Evolutionary conservation across 1,140 invertebrate genomes (phyloP), one percentile per base, ranked within the genome.

Genomic region (Hypothenemus hampei): DNA sequence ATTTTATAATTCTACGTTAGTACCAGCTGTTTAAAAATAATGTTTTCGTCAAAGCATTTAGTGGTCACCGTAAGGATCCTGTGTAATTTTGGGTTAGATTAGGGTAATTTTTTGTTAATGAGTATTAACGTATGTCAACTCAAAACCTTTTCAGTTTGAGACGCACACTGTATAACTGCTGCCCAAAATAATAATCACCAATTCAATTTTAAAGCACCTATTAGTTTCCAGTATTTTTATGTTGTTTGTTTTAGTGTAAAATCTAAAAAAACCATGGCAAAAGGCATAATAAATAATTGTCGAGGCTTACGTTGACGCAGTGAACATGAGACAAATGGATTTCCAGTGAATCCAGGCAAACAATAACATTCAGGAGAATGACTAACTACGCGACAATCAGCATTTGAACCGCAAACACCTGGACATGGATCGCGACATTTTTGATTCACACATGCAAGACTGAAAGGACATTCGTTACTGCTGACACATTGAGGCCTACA

Each of bases 341-440:
- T 78, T 23, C 81, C 81, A 15, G 64, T 68, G 60, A 73, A 81
- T 41, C 78, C 79, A 45, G 70, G 60, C 15, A 73, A 69, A 63
- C 82, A 85, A 19, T 77, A 72, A 66, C 83, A 85, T 43, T 76
- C 78, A 26, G 80, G 75, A n/a, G 78, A 78, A 65, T 85, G 82
- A 63, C 81, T 84, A 26, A 81, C 74, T 8, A 84, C 81, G 29
- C 76, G 73, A 64, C 85, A 87, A 62, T 81, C 71, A 7, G 84
- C 81, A 67, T 80, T 80, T 8, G 70, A 62, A 13, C 80, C 83
- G 68, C 84, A 86, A 15, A 77, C 75, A 19, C 77, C 79, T 22
- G 70, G 69, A 62, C 79, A 93, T 7, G 88, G 88, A 70, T 92
- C 82, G 60, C 77, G 75, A 71, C 90, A 93, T 75, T 88, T 88